Base-by-base conservation (phyloP, 2,113 vertebrate genomes). In the Centropus bengalensis region DNA sequence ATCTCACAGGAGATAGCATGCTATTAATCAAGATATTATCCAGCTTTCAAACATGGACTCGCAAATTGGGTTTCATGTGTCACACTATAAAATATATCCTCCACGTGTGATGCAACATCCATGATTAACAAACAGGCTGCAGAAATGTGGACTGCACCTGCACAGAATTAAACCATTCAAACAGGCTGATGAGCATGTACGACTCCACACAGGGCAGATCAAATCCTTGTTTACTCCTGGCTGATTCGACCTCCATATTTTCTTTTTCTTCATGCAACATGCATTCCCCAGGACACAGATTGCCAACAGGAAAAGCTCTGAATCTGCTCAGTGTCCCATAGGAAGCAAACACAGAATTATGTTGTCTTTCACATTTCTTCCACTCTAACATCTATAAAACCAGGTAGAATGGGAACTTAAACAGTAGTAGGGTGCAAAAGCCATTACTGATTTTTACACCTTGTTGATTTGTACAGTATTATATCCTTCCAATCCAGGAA, bases 101-200 rank as follows among this genome's bases (percentile, higher is more conserved):
- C 14, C 27, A 3, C 4, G 12, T 7, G 18, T 66, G 21, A 32
- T 13, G 4, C 11, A 23, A 47, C 16, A 56, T 9, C 15, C 14
- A 47, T 40, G 33, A 63, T 13, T 27, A 52, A 14, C 33, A 49
- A 52, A 14, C 33, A 49, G 14, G 63, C 8, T 42, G 28, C 4
- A 19, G 40, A 55, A 42, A 4, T 4, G 12, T 10, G n/a, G 23
- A 40, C 10, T 8, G 30, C 24, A n/a, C 16, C 4, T 20, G 3
- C 42, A 26, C 18, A 59, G 36, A 66, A 59, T 19, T 28, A 49
- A 40, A 78, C 17, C 23, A 14, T 18, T 14, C 52, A 33, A 47
- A 19, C 33, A 32, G 14, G 11, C 30, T 69, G 55, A 49, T 9
- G 32, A 26, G 21, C 1, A 0, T 3, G 0, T 21, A 30, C 1